Evolutionary conservation across 2,797 vertebrate genomes (phyloP).

Genomic region (Enteromius afrohamiltoni): DNA sequence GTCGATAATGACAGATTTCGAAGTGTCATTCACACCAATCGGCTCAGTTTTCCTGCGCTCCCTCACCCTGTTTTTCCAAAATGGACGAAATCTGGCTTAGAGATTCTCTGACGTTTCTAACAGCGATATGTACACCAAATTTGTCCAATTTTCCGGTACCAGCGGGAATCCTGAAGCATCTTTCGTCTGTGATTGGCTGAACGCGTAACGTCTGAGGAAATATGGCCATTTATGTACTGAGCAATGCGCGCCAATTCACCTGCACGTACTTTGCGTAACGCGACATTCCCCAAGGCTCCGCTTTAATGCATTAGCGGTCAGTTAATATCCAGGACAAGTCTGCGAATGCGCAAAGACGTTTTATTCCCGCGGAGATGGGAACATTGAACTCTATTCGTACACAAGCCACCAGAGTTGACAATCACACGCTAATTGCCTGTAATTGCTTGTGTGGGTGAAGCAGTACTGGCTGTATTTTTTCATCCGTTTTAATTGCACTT

Average conservation of each 20-base stretch:
- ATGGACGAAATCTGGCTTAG: slow-evolving; percentile 60
- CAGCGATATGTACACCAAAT: slow-evolving; percentile 74
- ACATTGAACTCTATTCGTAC: slow-evolving; percentile 4
- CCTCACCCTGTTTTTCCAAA: slow-evolving; percentile 23
- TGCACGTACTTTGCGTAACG: slow-evolving; percentile 44
- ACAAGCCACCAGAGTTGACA: slow-evolving; percentile 16
- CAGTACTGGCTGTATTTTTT: neutral
- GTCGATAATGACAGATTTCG: neutral
- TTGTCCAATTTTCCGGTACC: slow-evolving; percentile 78
- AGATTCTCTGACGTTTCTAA: slow-evolving; percentile 64
- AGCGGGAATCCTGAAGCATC: slow-evolving; percentile 76
- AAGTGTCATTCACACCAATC: slow-evolving; percentile 8
- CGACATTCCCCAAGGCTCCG: slow-evolving; percentile 36
- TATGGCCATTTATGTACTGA: slow-evolving; percentile 77
- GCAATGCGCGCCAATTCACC: slow-evolving; percentile 33
- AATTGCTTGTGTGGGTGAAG: slow-evolving; percentile 44
- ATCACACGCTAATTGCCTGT: slow-evolving; percentile 19
- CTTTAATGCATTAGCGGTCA: neutral
- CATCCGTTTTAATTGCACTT: slow-evolving; percentile 22
- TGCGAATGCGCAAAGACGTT: neutral
- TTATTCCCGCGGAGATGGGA: neutral
- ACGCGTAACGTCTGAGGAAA: slow-evolving; percentile 72
- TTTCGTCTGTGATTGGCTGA: slow-evolving; percentile 74
- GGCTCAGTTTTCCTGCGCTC: neutral
- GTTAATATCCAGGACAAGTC: neutral